Evolutionary conservation across 2,888 invertebrate genomes (phyloP).

Genomic region (Margaritifera margaritifera): DNA sequence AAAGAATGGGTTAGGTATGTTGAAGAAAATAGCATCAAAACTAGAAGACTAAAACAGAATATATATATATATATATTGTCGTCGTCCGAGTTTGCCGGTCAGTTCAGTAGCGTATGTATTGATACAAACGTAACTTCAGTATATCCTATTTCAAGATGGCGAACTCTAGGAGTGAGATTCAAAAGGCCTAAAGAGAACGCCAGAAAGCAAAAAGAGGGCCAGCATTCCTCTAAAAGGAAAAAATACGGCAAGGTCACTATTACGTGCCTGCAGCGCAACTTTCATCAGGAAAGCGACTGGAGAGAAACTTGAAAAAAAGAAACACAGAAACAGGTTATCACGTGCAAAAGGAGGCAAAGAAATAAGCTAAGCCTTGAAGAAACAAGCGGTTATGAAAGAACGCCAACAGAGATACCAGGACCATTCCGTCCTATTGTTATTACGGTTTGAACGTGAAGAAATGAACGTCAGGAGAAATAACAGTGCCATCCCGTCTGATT

Average conservation of each 20-base stretch:
- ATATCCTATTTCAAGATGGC: no score
- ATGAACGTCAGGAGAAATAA: neutral
- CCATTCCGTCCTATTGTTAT: neutral
- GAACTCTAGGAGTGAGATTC: slow-evolving; percentile 20
- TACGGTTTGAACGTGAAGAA: neutral
- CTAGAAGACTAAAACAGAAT: no score
- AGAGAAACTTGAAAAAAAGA: slow-evolving; percentile 12
- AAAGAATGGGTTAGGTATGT: no score
- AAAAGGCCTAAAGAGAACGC: slow-evolving; percentile 13
- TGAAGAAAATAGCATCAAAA: no score
- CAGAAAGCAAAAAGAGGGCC: slow-evolving; percentile 9
- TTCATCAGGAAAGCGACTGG: neutral
- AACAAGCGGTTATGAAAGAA: neutral
- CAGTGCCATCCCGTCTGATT: no score
- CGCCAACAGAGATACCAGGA: neutral
- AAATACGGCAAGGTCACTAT: slow-evolving; percentile 6
- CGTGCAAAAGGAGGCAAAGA: neutral
- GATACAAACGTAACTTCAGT: neutral
- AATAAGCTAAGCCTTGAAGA: neutral
- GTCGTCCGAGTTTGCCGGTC: no score
- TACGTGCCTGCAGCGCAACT: slow-evolving; percentile 8
- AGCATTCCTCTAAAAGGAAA: slow-evolving; percentile 11
- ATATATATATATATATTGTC: no score
- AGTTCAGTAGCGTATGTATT: no score
- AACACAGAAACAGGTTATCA: slow-evolving; percentile 1